phyloP scores from a whole-genome alignment of 2,797 vertebrate genomes.

The Lagodon rhomboides region DNA sequence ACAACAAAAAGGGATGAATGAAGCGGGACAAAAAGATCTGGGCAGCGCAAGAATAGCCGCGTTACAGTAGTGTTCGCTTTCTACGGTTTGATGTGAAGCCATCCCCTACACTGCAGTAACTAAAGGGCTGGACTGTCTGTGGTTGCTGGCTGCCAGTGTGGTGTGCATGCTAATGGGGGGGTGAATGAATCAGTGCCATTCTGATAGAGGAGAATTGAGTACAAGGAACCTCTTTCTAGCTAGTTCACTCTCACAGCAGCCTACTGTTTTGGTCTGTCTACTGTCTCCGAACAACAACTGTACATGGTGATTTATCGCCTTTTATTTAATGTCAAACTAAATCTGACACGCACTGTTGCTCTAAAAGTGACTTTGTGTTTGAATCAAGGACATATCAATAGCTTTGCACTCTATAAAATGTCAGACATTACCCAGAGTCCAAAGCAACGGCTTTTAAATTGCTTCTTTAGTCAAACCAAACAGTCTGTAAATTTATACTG shows the following conservation, averaged over 20 bases:
- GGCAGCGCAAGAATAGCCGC: slow-evolving; percentile 4
- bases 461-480: neutral
- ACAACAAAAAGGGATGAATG: slow-evolving; percentile 41
- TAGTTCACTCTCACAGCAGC: slow-evolving; percentile 59
- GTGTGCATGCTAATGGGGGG: slow-evolving; percentile 79
- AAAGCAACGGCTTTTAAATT: too few species aligned
- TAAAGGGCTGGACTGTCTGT: slow-evolving; percentile 71
- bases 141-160: slow-evolving; percentile 70
- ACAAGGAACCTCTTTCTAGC: slow-evolving; percentile 79
- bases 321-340: slow-evolving; percentile 11
- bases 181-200: slow-evolving; percentile 80
- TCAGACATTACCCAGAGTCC: neutral
- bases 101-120: slow-evolving; percentile 61
- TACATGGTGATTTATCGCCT: slow-evolving; percentile 27
- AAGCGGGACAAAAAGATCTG: slow-evolving; percentile 41
- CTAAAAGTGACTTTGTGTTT: neutral
- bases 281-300: slow-evolving; percentile 60
- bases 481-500: too few species aligned
- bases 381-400: neutral
- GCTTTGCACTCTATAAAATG: neutral
- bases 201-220: slow-evolving; percentile 70
- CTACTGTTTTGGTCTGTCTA: slow-evolving; percentile 53
- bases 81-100: slow-evolving; percentile 53
- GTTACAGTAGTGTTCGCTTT: slow-evolving; percentile 42
- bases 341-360: neutral